phyloP scores from a whole-genome alignment of 2,888 invertebrate species.

The Apoda limacodes region DNA sequence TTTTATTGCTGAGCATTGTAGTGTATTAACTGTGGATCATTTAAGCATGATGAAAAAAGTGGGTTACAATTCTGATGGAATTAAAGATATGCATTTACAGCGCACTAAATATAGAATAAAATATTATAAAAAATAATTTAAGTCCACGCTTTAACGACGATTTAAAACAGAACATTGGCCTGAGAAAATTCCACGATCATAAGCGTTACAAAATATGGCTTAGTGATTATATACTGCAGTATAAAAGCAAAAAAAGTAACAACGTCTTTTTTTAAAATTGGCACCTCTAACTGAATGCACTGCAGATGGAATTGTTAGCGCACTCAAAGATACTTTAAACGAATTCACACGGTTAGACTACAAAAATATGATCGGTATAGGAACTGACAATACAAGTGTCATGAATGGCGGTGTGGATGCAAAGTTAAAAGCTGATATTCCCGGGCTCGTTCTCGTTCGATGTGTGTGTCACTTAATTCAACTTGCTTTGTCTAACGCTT shows the following conservation, averaged over 20 bases:
- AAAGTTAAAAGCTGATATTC: constrained; percentile 5
- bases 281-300: constrained; percentile 2
- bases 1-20: no score
- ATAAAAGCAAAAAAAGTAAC: no score
- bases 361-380: constrained; percentile 4
- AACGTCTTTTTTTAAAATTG: neutral
- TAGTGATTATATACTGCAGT: no score
- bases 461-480: constrained; percentile 5
- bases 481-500: constrained; percentile 4
- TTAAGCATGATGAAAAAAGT: no score
- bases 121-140: constrained; percentile 4
- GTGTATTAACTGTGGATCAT: no score
- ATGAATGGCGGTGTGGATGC: constrained; percentile 4
- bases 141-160: constrained; percentile 5
- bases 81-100: constrained; percentile 4
- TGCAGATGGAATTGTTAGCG: constrained; percentile 4
- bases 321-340: constrained; percentile 5
- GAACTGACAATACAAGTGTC: constrained; percentile 5
- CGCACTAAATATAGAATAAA: constrained; percentile 7
- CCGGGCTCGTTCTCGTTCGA: constrained; percentile 1
- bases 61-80: constrained; percentile 1
- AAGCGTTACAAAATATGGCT: constrained; percentile 8
- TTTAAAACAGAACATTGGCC: constrained; percentile 5
- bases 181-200: constrained; percentile 6
- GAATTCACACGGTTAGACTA: constrained; percentile 4